phyloP scores from a whole-genome alignment of 2,888 invertebrate species.

The Exocentrus adspersus region DNA sequence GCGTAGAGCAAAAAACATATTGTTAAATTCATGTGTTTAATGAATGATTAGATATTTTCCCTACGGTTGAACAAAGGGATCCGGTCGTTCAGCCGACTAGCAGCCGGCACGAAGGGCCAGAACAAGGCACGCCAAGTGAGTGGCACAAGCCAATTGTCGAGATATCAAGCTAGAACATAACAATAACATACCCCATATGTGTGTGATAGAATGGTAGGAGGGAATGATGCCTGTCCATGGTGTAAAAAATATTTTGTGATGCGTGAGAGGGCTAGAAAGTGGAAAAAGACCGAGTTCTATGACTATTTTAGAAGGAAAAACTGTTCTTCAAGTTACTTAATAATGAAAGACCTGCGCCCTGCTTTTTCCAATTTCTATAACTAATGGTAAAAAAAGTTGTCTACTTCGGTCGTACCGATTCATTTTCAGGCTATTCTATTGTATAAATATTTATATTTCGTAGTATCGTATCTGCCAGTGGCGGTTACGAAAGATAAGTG shows the following conservation, averaged over 20 bases:
- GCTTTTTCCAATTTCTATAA: constrained; percentile 2
- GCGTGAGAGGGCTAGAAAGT: not conserved
- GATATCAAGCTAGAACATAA: constrained; percentile 62
- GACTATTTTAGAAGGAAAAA: too few species aligned
- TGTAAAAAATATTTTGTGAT: not conserved
- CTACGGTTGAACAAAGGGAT: constrained; percentile 53
- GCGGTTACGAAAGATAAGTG: too few species aligned
- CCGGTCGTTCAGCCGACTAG: constrained; percentile 45
- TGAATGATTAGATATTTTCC: constrained; percentile 53
- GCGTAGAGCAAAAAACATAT: constrained; percentile 40
- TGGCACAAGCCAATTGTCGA: constrained; percentile 50
- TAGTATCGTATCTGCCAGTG: too few species aligned
- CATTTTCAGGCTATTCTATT: too few species aligned
- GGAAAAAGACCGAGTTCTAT: not conserved
- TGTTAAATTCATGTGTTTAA: constrained; percentile 35
- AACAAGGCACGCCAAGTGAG: constrained; percentile 40
- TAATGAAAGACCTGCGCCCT: not conserved
- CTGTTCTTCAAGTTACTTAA: not conserved
- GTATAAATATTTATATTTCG: too few species aligned
- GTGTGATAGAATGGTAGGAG: constrained; percentile 59
- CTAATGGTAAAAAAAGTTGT: not conserved
- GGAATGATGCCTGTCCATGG: constrained; percentile 49
- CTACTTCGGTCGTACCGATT: too few species aligned
- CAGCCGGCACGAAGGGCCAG: constrained; percentile 40
- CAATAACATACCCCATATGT: constrained; percentile 63